Conservation (phyloP, 1,140 invertebrate genomes). For the Bombus impatiens region DNA sequence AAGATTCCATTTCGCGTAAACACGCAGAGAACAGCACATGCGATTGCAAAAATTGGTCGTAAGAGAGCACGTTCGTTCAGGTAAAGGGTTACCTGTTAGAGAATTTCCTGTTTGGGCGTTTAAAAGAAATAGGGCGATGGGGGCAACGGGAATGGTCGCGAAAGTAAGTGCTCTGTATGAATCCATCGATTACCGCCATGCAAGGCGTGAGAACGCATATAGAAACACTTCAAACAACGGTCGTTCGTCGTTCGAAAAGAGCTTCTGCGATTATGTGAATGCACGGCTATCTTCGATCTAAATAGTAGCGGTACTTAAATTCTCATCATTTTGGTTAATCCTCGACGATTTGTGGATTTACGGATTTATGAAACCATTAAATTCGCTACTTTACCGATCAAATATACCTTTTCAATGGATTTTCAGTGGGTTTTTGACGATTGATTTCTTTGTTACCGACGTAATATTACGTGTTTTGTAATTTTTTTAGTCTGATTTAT, state of each 20-base stretch:
- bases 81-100: slow-evolving; percentile 26
- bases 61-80: background rate
- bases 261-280: slow-evolving; percentile 13
- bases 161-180: slow-evolving; percentile 1
- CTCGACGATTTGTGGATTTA: slow-evolving; percentile 47
- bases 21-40: background rate
- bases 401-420: background rate
- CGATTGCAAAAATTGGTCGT: slow-evolving; percentile 1
- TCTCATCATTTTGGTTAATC: slow-evolving; percentile 60
- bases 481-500: too few relatives aligned
- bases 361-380: slow-evolving; percentile 60
- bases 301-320: slow-evolving; percentile 54
- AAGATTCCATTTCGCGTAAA: background rate
- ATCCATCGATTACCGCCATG: slow-evolving; percentile 13
- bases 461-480: too few relatives aligned
- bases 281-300: slow-evolving; percentile 29
- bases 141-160: background rate
- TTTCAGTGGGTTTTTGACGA: background rate
- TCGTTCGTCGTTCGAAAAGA: background rate
- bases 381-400: slow-evolving; percentile 3
- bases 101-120: background rate
- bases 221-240: slow-evolving; percentile 46
- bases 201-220: slow-evolving; percentile 45
- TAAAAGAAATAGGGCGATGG: background rate
- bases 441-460: too few relatives aligned